A percentile compares a stretch with the other conserved stretches of the same genome.
Conservation (phyloP, 2,113 vertebrate genomes). For the Pluvianellus socialis region DNA sequence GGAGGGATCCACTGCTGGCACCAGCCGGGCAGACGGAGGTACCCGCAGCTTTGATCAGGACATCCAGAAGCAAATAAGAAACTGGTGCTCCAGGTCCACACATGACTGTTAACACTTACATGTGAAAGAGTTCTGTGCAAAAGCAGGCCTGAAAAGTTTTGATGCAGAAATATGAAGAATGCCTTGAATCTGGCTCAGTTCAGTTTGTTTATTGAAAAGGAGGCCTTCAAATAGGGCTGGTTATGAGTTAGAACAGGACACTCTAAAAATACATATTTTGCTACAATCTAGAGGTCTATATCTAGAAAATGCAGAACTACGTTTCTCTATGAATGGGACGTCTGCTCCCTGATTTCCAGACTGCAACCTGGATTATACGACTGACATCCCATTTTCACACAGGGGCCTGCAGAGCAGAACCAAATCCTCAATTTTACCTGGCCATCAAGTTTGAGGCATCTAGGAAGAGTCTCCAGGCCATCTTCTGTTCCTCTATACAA, state of each 20-base stretch:
- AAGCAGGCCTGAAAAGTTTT: neutral
- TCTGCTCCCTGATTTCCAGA: neutral
- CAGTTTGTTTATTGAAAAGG: neutral
- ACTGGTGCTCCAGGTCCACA: neutral
- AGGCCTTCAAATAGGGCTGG: neutral
- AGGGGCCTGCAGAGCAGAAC: neutral
- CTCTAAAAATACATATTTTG: neutral
- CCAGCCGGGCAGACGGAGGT: neutral
- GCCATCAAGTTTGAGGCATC: rapidly evolving
- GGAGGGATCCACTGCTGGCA: neutral
- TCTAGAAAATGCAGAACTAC: neutral
- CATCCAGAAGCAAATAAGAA: neutral
- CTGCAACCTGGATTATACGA: neutral
- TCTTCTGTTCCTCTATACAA: neutral
- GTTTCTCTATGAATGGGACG: neutral
- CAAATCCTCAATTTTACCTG: neutral
- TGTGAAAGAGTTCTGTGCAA: neutral
- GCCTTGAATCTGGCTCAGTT: neutral
- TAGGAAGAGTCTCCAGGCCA: neutral
- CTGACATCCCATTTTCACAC: neutral
- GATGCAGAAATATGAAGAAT: neutral
- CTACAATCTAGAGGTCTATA: neutral
- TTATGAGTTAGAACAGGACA: neutral
- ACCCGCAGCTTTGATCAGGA: neutral
- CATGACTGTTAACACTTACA: neutral